Percentiles rank a stretch among this genome's conserved stretches.
Conservation (phyloP, 2,797 vertebrate species). For the Apogon talboti region DNA sequence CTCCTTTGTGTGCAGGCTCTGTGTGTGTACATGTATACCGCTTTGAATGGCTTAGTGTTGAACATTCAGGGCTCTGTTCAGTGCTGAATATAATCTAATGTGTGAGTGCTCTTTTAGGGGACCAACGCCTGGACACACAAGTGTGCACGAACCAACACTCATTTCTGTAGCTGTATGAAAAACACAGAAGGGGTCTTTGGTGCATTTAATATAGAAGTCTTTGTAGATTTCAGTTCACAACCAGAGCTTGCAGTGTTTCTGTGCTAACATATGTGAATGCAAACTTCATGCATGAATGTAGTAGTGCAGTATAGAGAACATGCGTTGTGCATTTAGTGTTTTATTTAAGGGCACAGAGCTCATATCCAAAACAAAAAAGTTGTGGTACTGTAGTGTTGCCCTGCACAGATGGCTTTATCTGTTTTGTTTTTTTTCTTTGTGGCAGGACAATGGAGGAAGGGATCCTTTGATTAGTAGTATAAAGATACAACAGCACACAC, state of each 20-base stretch:
- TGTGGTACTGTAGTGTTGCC: neutral
- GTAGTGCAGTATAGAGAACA: conserved; percentile 10
- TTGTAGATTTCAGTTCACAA: conserved; percentile 47
- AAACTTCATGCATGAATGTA: conserved; percentile 3
- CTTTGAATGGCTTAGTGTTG: conserved; percentile 35
- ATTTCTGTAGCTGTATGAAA: conserved; percentile 33
- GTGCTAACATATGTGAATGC: conserved; percentile 9
- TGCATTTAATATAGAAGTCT: conserved; percentile 50
- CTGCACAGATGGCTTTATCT: conserved; percentile 14
- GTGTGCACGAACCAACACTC: conserved; percentile 25
- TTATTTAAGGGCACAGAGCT: conserved; percentile 1
- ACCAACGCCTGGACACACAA: conserved; percentile 15
- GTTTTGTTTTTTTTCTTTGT: neutral
- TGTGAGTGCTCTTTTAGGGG: conserved; percentile 26
- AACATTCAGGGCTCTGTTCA: conserved; percentile 17
- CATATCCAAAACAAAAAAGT: conserved; percentile 17
- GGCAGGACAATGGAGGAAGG: conserved; percentile 27
- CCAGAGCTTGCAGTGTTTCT: neutral
- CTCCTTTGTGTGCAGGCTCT: neutral
- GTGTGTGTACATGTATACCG: conserved; percentile 6
- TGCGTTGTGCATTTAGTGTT: neutral
- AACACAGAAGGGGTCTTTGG: conserved; percentile 37
- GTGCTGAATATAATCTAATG: conserved; percentile 10
- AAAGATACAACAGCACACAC: conserved; percentile 43
- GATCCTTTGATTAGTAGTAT: conserved; percentile 44